phyloP scores from a whole-genome alignment of 2,113 vertebrate species.

The Lycocorax pyrrhopterus region DNA sequence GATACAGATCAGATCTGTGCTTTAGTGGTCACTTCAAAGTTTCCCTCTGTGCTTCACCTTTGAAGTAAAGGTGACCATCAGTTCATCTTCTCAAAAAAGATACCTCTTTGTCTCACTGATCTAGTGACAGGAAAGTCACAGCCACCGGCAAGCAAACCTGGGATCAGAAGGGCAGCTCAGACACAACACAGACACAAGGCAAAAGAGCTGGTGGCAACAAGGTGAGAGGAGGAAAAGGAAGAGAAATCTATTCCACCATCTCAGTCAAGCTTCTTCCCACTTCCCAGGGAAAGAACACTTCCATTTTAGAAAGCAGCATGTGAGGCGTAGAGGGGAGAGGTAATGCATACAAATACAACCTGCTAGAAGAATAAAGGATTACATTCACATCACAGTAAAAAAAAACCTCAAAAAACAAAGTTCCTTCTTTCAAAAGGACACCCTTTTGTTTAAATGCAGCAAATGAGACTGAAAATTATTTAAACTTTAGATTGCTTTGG shows the following conservation, averaged over 20 bases:
- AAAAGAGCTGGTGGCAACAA: neutral
- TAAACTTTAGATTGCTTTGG: neutral
- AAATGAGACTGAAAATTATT: neutral
- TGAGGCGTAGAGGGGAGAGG: rapidly evolving
- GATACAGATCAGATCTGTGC: neutral
- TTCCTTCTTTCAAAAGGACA: neutral
- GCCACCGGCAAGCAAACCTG: neutral
- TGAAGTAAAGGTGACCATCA: neutral
- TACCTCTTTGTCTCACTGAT: neutral
- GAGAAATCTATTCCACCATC: neutral
- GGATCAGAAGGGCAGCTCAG: neutral
- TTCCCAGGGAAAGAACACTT: neutral
- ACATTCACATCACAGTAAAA: neutral
- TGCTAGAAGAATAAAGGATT: neutral
- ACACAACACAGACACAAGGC: neutral
- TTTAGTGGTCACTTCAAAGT: neutral
- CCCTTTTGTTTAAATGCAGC: neutral
- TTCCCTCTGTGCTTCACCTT: neutral
- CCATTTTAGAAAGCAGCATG: neutral
- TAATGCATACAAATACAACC: neutral
- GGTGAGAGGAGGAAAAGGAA: neutral
- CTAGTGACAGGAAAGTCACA: neutral
- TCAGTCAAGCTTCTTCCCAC: rapidly evolving
- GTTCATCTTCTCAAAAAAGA: neutral
- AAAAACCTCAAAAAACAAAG: neutral